Percentiles rank a stretch among this genome's conserved stretches.
Evolutionary conservation across 2,888 invertebrate species (phyloP).

Genomic region (Lordiphosa andalusiaca): DNA sequence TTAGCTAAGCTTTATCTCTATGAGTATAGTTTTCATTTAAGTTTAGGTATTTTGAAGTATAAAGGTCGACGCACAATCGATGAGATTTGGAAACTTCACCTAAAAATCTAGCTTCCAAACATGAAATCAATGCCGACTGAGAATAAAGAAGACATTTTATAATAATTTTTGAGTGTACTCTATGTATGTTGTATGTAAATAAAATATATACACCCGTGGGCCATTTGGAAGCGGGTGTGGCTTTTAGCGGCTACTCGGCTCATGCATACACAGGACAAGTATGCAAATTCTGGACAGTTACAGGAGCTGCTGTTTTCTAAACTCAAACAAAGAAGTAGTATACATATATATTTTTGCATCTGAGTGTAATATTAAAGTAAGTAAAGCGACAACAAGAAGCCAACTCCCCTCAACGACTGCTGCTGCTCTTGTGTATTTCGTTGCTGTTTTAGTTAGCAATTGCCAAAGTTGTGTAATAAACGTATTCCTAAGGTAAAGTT

Average conservation of each 20-base stretch:
- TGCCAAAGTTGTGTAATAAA: conserved; percentile 52
- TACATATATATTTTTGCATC: conserved; percentile 20
- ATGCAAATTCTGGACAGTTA: conserved; percentile 52
- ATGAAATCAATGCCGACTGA: too few species aligned
- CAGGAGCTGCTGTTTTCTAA: conserved; percentile 7
- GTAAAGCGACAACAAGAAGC: neutral
- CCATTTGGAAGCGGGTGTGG: conserved; percentile 67
- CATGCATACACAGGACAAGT: conserved; percentile 58
- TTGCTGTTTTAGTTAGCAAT: conserved; percentile 33
- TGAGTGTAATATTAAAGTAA: conserved; percentile 10
- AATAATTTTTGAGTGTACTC: too few species aligned
- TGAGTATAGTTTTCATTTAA: too few species aligned
- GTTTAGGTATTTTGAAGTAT: too few species aligned
- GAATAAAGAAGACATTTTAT: too few species aligned
- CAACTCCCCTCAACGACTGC: conserved; percentile 8
- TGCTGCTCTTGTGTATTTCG: conserved; percentile 41
- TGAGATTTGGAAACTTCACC: too few species aligned
- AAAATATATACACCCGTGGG: conserved; percentile 44
- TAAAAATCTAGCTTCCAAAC: too few species aligned
- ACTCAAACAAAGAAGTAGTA: conserved; percentile 7
- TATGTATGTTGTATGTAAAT: conserved; percentile 46
- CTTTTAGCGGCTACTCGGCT: conserved; percentile 55
- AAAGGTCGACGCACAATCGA: too few species aligned
- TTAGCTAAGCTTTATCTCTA: too few species aligned
- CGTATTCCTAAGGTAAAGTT: conserved; percentile 7